Evolutionary conservation across 2,113 vertebrate genomes (phyloP).

Genomic region (Otus sunia): DNA sequence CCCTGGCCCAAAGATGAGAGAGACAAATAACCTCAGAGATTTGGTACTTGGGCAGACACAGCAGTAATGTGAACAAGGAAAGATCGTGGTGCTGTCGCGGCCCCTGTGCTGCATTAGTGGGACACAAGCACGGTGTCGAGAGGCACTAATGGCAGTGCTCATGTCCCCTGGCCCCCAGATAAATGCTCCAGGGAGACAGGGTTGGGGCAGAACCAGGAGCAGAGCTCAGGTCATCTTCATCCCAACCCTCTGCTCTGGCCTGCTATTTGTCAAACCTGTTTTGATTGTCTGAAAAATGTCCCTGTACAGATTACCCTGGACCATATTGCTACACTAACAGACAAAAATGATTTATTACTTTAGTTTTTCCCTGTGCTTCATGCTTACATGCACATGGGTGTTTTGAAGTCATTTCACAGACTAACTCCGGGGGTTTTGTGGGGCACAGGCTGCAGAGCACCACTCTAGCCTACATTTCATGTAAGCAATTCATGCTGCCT

Average conservation of each 20-base stretch:
- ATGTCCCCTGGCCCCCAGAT: no score
- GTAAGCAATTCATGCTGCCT: background rate
- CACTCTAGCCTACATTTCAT: background rate
- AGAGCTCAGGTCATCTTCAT: background rate
- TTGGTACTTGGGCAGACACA: background rate
- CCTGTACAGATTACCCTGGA: background rate
- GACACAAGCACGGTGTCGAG: background rate
- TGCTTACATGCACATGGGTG: fast-evolving
- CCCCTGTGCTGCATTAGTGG: no score
- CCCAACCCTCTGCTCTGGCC: background rate
- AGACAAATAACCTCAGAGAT: background rate
- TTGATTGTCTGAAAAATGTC: background rate
- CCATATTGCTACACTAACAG: background rate
- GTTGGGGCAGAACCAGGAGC: background rate
- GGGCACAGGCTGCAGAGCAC: background rate
- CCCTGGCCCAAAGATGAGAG: background rate
- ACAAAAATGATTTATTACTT: background rate
- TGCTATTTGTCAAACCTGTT: background rate
- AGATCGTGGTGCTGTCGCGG: fast-evolving
- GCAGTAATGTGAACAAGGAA: background rate
- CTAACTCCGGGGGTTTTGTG: background rate
- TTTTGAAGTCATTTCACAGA: background rate
- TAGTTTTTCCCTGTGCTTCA: background rate
- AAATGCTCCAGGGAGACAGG: background rate
- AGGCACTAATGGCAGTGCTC: background rate